Evolutionary conservation across 2,797 vertebrate genomes (phyloP).

Genomic region (Phalloptychus januarius): DNA sequence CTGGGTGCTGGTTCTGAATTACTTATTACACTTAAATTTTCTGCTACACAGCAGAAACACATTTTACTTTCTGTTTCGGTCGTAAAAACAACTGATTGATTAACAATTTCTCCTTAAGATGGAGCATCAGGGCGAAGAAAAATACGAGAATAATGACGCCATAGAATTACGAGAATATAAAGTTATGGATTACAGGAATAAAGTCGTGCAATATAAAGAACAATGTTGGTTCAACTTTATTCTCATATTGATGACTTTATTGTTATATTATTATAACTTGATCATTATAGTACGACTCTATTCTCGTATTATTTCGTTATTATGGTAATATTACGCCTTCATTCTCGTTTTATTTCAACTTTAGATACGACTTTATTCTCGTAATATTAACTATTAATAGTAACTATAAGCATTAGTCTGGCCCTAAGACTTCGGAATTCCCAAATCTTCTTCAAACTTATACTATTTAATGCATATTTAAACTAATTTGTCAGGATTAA

Average conservation of each 20-base stretch:
- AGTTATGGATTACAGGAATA: too few relatives aligned
- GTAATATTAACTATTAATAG: too few relatives aligned
- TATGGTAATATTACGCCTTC: neutral
- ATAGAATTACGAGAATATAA: too few relatives aligned
- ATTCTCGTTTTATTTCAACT: neutral
- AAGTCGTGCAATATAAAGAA: neutral
- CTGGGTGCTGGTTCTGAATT: neutral
- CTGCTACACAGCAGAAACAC: neutral
- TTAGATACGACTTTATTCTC: too few relatives aligned
- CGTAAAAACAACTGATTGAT: neutral
- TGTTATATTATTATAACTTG: neutral
- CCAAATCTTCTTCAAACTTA: neutral
- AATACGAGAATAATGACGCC: too few relatives aligned
- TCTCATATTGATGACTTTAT: too few relatives aligned
- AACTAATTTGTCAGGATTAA: neutral
- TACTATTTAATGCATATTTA: neutral
- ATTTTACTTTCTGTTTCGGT: neutral
- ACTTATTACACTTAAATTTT: neutral
- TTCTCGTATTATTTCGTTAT: neutral
- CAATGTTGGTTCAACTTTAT: too few relatives aligned
- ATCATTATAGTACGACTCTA: neutral
- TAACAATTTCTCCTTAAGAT: neutral
- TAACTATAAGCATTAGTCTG: too few relatives aligned
- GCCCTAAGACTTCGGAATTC: neutral
- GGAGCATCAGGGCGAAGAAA: too few relatives aligned